Evolutionary conservation across 1,140 invertebrate genomes (phyloP).

Genomic region (Diachasma alloeum): DNA sequence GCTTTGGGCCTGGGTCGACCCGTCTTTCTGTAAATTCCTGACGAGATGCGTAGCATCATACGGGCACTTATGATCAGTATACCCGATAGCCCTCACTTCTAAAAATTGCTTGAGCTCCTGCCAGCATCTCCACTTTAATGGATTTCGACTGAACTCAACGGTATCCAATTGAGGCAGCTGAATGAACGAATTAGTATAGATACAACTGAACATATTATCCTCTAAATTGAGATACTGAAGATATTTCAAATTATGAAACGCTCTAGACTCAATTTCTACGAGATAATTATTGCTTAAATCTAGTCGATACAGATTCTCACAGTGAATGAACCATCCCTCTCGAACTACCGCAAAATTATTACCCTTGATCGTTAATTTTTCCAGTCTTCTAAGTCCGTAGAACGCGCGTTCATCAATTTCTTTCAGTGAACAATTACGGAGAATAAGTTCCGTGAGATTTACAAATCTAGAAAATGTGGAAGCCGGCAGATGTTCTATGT

Average conservation of each 20-base stretch:
- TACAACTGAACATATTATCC: constrained; percentile 46
- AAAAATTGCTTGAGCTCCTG: constrained; percentile 47
- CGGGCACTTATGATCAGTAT: constrained; percentile 41
- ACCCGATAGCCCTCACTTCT: constrained; percentile 41
- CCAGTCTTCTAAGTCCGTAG: constrained; percentile 26
- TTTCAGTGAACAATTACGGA: constrained; percentile 41
- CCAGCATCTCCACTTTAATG: constrained; percentile 48
- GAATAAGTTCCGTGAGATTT: constrained; percentile 37
- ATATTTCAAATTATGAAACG: constrained; percentile 36
- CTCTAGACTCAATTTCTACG: constrained; percentile 39
- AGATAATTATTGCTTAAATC: constrained; percentile 47
- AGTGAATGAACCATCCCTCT: constrained; percentile 37
- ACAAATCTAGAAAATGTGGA: constrained; percentile 33
- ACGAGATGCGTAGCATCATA: constrained; percentile 45
- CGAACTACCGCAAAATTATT: constrained; percentile 40
- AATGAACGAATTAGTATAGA: constrained; percentile 43
- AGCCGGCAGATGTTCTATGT: constrained; percentile 32
- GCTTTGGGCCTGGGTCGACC: constrained; percentile 23
- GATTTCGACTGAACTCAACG: constrained; percentile 45
- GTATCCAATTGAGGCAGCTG: constrained; percentile 37
- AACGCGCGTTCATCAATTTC: constrained; percentile 41
- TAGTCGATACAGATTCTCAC: constrained; percentile 35
- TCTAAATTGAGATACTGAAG: constrained; percentile 45
- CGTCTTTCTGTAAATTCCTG: constrained; percentile 38
- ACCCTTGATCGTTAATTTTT: constrained; percentile 40